These are phyloP conservation scores for Lepus americanus DNA, from an alignment of 2,113 vertebrate genomes.

Conservation along the genomic window DNA sequence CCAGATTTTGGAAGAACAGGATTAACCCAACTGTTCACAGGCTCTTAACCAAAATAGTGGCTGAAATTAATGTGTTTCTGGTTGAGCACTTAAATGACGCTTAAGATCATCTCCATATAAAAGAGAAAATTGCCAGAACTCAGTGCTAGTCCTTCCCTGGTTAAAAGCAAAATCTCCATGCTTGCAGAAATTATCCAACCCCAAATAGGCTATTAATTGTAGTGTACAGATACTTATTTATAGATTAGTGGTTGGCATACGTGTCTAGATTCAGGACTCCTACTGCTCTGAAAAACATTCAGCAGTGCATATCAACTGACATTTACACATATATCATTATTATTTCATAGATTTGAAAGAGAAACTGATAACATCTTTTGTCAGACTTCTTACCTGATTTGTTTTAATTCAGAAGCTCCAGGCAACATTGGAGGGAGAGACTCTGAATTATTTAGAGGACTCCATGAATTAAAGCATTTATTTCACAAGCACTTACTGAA, in stretches of 20 bases:
- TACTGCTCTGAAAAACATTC: slow-evolving; percentile 12
- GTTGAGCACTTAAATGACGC: neutral
- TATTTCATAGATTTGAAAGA: slow-evolving; percentile 59
- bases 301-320: neutral
- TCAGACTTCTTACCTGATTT: neutral
- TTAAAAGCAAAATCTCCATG: slow-evolving; percentile 3
- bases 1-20: neutral
- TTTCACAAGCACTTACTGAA: neutral
- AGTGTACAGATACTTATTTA: neutral
- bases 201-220: neutral
- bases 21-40: neutral
- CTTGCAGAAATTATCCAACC: neutral
- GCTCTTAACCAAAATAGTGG: slow-evolving; percentile 38
- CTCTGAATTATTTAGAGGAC: neutral
- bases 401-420: slow-evolving; percentile 7
- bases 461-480: neutral
- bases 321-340: slow-evolving; percentile 1
- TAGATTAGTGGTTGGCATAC: neutral
- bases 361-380: neutral
- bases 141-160: neutral
- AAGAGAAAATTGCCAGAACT: slow-evolving; percentile 23
- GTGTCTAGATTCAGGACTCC: slow-evolving; percentile 1
- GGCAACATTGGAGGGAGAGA: neutral
- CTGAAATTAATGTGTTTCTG: slow-evolving; percentile 36
- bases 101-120: neutral